A percentile compares a stretch with the other conserved stretches of the same genome.
Conservation (phyloP, 2,797 vertebrate species). For the Oceanodroma leucorhoa region DNA sequence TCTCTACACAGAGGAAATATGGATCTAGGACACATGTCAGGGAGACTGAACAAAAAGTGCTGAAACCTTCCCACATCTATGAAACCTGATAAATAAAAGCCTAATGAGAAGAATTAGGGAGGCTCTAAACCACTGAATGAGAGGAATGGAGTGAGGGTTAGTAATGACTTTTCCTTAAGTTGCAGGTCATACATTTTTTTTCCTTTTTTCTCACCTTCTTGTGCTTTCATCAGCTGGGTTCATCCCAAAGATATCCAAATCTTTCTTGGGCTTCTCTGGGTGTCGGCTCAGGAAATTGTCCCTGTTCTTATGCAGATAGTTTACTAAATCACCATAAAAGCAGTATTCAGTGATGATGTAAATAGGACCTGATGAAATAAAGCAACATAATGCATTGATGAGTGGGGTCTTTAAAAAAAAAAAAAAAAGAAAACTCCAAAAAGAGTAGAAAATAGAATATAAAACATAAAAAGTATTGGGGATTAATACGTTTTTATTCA, state of each 20-base stretch:
- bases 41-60: neutral
- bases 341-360: slow-evolving; percentile 99
- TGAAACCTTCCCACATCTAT: neutral
- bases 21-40: neutral
- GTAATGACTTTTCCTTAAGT: neutral
- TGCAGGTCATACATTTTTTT: neutral
- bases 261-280: slow-evolving; percentile 91
- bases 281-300: slow-evolving; percentile 90
- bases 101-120: neutral
- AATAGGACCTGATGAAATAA: slow-evolving; percentile 87
- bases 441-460: neutral
- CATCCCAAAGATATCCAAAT: slow-evolving; percentile 95
- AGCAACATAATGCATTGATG: neutral
- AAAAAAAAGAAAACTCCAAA: neutral
- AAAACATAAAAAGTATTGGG: neutral
- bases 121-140: neutral
- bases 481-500: neutral
- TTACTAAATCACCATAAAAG: slow-evolving; percentile 98
- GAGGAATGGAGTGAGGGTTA: neutral
- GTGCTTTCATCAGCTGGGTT: slow-evolving; percentile 94
- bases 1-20: neutral
- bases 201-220: slow-evolving; percentile 81
- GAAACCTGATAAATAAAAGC: neutral
- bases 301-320: slow-evolving; percentile 97
- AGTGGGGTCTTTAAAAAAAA: neutral